Conservation (phyloP, 2,113 vertebrate genomes). For the Aspidoscelis tigris region DNA sequence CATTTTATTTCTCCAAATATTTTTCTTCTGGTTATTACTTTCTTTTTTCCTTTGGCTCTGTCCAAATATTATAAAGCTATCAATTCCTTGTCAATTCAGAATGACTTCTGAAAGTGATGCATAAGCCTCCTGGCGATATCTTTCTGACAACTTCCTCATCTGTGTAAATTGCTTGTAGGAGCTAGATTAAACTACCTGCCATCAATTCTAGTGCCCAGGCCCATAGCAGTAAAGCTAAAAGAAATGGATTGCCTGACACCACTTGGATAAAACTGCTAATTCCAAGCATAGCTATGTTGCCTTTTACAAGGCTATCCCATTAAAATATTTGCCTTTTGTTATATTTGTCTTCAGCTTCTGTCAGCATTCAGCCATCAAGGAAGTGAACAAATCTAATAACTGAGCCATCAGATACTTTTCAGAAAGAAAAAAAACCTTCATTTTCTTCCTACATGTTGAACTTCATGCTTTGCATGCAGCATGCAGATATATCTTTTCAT, state of each 20-base stretch:
- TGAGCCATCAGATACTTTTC: not conserved
- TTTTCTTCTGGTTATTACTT: not conserved
- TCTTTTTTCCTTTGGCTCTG: not conserved
- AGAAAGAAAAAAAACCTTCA: not conserved
- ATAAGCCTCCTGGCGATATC: conserved; percentile 1
- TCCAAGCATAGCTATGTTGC: not conserved
- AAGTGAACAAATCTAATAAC: conserved; percentile 6
- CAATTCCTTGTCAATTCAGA: conserved; percentile 47
- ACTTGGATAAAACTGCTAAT: not conserved
- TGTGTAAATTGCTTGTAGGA: conserved; percentile 31
- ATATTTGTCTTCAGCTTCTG: conserved; percentile 15
- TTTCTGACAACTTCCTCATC: conserved; percentile 33
- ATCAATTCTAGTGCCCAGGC: conserved; percentile 1
- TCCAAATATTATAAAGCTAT: conserved; percentile 34
- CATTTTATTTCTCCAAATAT: not conserved
- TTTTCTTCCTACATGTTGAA: not conserved
- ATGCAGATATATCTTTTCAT: not conserved
- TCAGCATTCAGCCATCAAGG: conserved; percentile 6
- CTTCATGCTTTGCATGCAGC: not conserved
- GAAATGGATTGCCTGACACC: not conserved
- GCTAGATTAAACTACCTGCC: conserved; percentile 8
- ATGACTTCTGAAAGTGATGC: conserved; percentile 34
- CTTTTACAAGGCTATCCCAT: not conserved
- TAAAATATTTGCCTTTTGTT: not conserved
- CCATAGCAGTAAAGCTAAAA: conserved; percentile 26